Evolutionary conservation across 2,888 invertebrate genomes (phyloP).

Genomic region (Eupithecia vulgata): DNA sequence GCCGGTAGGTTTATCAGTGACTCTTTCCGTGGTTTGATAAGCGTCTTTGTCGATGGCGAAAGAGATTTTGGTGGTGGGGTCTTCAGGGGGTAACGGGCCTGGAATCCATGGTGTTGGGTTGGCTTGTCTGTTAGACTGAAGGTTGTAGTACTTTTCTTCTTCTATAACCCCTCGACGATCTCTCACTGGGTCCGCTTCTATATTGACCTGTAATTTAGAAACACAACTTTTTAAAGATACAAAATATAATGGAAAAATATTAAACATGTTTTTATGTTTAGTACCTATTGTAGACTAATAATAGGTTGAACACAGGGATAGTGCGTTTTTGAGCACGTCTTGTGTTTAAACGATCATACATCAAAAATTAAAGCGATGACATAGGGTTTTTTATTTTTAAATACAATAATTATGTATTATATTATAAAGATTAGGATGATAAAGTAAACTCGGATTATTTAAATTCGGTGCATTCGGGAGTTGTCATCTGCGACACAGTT

Average conservation of each 20-base stretch:
- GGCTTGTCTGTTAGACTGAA: slow-evolving; percentile 62
- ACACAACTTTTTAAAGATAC: too few species aligned
- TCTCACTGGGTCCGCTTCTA: slow-evolving; percentile 59
- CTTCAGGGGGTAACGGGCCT: slow-evolving; percentile 68
- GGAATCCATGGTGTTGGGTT: slow-evolving; percentile 74
- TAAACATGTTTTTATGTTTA: too few species aligned
- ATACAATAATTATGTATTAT: too few species aligned
- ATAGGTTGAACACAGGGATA: slow-evolving; percentile 1
- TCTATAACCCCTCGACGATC: slow-evolving; percentile 78
- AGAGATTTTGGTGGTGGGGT: slow-evolving; percentile 74
- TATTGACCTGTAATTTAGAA: slow-evolving; percentile 52
- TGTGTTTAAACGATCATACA: background rate
- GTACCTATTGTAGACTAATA: too few species aligned
- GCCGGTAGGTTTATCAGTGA: slow-evolving; percentile 82
- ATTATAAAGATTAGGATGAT: too few species aligned
- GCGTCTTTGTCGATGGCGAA: slow-evolving; percentile 70
- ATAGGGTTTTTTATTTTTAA: background rate
- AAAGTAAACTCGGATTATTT: too few species aligned
- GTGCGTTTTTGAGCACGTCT: background rate
- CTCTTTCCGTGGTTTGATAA: slow-evolving; percentile 74
- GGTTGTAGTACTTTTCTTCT: slow-evolving; percentile 77
- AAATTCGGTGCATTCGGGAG: too few species aligned
- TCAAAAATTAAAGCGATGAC: slow-evolving; percentile 10
- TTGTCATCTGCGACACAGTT: too few species aligned
- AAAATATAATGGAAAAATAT: too few species aligned